Evolutionary conservation across 1,140 invertebrate species (phyloP).

Genomic region (Zaprionus taronus): DNA sequence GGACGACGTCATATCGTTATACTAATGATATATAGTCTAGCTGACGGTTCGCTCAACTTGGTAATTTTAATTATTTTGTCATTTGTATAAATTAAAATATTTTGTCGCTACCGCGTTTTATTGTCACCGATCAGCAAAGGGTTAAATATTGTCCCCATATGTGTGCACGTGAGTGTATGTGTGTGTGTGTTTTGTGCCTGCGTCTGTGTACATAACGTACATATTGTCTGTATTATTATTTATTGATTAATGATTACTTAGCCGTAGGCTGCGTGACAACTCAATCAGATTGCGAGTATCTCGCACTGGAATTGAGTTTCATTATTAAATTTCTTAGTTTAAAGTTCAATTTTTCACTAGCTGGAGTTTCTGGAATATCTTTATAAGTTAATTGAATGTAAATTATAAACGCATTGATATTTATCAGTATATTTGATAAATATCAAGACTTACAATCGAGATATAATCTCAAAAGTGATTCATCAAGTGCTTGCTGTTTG

Average conservation of each 20-base stretch:
- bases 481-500: too few relatives aligned
- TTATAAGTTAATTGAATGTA: too few relatives aligned
- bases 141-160: conserved; percentile 25
- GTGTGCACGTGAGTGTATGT: background rate
- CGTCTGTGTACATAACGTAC: background rate
- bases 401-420: too few relatives aligned
- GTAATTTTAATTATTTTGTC: conserved; percentile 81
- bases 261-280: conserved; percentile 27
- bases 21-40: conserved; percentile 74
- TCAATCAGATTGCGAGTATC: conserved; percentile 27
- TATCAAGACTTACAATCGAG: too few relatives aligned
- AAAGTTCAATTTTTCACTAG: too few relatives aligned
- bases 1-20: conserved; percentile 46
- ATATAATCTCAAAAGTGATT: too few relatives aligned
- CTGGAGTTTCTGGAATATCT: too few relatives aligned
- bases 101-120: conserved; percentile 36
- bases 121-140: conserved; percentile 20
- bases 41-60: conserved; percentile 50
- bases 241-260: conserved; percentile 53
- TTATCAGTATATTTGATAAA: too few relatives aligned
- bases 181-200: background rate
- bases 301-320: background rate
- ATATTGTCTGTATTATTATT: conserved; percentile 11
- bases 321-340: background rate
- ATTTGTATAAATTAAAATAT: conserved; percentile 83